Evolutionary conservation across 2,888 invertebrate species (phyloP), one percentile per base, ranked within the genome.

Genomic region (Theretra japonica): DNA sequence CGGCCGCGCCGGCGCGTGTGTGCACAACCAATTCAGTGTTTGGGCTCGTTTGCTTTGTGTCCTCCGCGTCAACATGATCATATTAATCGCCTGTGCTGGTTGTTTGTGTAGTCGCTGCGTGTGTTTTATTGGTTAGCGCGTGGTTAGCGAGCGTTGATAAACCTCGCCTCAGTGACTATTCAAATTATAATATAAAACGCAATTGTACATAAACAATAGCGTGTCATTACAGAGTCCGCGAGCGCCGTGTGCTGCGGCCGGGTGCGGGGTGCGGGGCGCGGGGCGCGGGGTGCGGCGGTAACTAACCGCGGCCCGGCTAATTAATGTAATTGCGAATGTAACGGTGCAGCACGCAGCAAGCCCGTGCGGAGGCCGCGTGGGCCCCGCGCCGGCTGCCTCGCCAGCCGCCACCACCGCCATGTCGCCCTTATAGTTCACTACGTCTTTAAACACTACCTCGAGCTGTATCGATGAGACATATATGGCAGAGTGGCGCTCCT

Each of bases 31-130:
- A 86, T 84, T 82, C 79, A 76, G 76, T 75, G 76, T 79, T 83
- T 80, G 78, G 79, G 79, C 73, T 77, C 78, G 89, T 87, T 88
- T 90, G 86, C 82, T 82, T 78, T 80, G 76, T 77, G 75, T 78
- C 77, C 78, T 83, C 76, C 85, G 83, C 86, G 86, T 87, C 88
- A 89, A 89, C 89, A 62, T 33, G 41, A 70, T 53, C 53, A n/a
- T 62, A 70, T 30, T 70, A 60, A 53, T 62, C 59, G 58, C 30
- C 50, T 8, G 25, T 25, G 59, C 48, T 41, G 76, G 79, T 72
- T 76, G 76, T 76, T 74, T 75, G 74, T 58, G 56, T 72, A 48
- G 60, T 53, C 68, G 59, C 48, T 33, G 19, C 71, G 75, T 74
- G 73, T 72, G 72, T 73, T 70, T 72, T 65, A 65, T 65, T 65